Base-by-base conservation (phyloP, 2,797 vertebrate genomes). In the Synanceia verrucosa region DNA sequence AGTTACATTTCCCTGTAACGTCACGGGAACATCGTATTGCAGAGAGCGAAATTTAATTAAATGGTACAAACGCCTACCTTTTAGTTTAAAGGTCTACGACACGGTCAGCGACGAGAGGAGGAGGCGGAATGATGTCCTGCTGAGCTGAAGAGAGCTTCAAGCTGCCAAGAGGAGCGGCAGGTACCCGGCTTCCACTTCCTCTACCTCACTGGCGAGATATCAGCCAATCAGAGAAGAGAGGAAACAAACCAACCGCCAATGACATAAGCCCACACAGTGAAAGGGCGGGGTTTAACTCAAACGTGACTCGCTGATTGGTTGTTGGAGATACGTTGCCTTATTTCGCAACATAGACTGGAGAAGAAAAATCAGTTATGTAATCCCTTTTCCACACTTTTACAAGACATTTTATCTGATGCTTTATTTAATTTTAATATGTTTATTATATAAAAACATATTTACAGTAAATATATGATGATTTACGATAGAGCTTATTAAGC, bases 181-280 rank as follows among this genome's bases (percentile, higher is more conserved):
- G 55, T 66, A 60, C 2, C 70, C 74, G 52, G 73, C 68, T 51
- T 74, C 65, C 73, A 43, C 21, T 66, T 65, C 24, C 33, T 23
- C 3, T 2, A 24, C 0, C 1, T 28, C 14, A 24, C 9, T 34
- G 47, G 55, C 26, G 14, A 8, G 3, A 11, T 18, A 18, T 9
- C 5, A 19, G 18, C 92, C 91, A 93, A 94, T 94, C 82, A 82
- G 61, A 61, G 37, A 53, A 16, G 9, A 78, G 6, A 23, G 8
- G 7, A 29, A 50, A 60, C 33, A 62, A 34, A 3, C 3, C 2
- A 11, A 0, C 5, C 5, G 7, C 90, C 88, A 92, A 92, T 89
- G 69, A 67, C 18, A 68, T 12, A 4, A 39, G 5, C 37, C 65
- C 82, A 87, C 82, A 83, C 31, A n/a, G 18, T 2, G 1, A 3